Percentiles rank a stretch among this genome's conserved stretches.
phyloP scores from a whole-genome alignment of 1,140 invertebrate genomes.

The Battus philenor region DNA sequence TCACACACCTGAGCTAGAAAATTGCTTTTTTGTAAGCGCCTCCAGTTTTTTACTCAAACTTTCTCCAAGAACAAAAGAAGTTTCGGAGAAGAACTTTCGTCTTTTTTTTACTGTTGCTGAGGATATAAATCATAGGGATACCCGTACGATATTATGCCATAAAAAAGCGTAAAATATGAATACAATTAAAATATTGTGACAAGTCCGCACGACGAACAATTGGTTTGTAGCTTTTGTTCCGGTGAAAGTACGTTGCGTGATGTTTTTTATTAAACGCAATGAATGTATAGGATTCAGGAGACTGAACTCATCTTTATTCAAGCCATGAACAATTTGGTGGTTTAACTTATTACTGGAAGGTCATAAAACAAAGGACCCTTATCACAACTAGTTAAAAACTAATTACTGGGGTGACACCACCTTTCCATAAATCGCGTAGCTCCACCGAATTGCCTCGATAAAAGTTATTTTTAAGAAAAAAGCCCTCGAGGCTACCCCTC shows the following conservation, averaged over 20 bases:
- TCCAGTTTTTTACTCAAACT: slow-evolving; percentile 73
- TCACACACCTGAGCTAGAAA: slow-evolving; percentile 75
- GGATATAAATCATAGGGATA: slow-evolving; percentile 55
- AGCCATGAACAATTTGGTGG: slow-evolving; percentile 26
- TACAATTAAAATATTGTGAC: slow-evolving; percentile 69
- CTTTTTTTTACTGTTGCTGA: slow-evolving; percentile 43
- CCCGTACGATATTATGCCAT: slow-evolving; percentile 49
- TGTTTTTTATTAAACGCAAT: slow-evolving; percentile 19
- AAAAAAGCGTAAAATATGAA: slow-evolving; percentile 45
- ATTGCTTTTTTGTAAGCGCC: slow-evolving; percentile 75
- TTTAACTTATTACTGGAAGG: slow-evolving; percentile 43
- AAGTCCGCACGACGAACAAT: slow-evolving; percentile 32
- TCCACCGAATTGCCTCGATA: slow-evolving; percentile 70
- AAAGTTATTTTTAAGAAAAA: slow-evolving; percentile 76
- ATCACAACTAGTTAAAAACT: slow-evolving; percentile 76
- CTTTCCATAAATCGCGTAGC: slow-evolving; percentile 67
- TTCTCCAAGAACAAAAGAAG: slow-evolving; percentile 74
- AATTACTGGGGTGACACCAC: slow-evolving; percentile 73
- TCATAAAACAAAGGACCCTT: slow-evolving; percentile 67
- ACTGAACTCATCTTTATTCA: slow-evolving; percentile 32
- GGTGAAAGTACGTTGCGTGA: slow-evolving; percentile 26
- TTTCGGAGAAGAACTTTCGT: slow-evolving; percentile 68
- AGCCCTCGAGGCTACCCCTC: slow-evolving; percentile 59
- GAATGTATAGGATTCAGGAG: slow-evolving; percentile 18
- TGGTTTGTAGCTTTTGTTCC: slow-evolving; percentile 40